Evolutionary conservation across 2,888 invertebrate genomes (phyloP), one percentile per base, ranked within the genome.

Genomic region (Scaptomyza caliginosa): DNA sequence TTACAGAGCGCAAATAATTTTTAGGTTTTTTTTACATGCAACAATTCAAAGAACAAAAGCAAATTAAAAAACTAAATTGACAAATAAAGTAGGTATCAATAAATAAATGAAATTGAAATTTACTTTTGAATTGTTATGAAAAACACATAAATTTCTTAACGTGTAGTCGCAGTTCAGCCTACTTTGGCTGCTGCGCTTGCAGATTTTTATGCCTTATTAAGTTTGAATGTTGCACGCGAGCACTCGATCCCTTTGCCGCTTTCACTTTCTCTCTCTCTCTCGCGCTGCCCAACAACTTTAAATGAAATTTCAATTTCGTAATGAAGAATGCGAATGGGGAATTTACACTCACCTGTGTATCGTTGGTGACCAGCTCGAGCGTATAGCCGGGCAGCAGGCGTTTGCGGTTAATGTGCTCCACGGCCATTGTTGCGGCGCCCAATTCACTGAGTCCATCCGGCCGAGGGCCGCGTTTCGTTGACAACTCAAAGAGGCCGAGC

Each of bases 401-500:
- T 82, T 94, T 93, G 56, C 93, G 92, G 92, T 97, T 97, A 86
- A 97, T 94, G 82, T 96, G 96, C 62, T 94, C 92, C 43, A 97
- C 94, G 0, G 97, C 97, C 81, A 97, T 92, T 83, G 93, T 93
- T 0, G 97, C 97, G 0, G 97, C 96, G 10, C 94, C 93, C 82
- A 96, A 92, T 89, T 96, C 96, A 58, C 95, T 95, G 7, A 93
- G 92, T 0, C 96, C 96, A 74, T 96, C 95, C 42, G 93, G 92
- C 59, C 96, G 92, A 0, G 93, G 93, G 2, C 94, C 94, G 8
- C 93, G 93, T 62, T 92, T 92, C 1, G 94, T 93, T 7, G 95
- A 94, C 84, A 96, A 91, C 92, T 96, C 96, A 90, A 96, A 96
- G 19, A 96, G 93, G 0, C 96, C 96, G 80, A 96, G 92, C 67